phyloP scores from a whole-genome alignment of 2,113 vertebrate species.

The Condylura cristata region DNA sequence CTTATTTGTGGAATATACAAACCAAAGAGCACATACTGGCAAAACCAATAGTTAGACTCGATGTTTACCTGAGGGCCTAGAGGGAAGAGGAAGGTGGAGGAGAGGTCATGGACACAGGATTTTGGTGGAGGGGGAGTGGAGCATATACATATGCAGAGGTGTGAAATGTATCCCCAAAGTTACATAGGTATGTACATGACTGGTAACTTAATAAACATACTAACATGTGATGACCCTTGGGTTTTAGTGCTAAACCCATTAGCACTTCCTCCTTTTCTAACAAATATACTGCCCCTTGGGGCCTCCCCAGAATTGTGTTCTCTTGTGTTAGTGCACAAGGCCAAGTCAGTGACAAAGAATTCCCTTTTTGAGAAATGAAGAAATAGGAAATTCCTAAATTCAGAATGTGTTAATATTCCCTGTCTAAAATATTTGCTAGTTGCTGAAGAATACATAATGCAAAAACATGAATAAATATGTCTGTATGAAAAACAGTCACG shows the following conservation, averaged over 20 bases:
- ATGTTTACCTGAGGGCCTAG: no score
- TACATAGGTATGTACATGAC: no score
- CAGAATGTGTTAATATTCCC: not conserved
- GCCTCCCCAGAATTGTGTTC: not conserved
- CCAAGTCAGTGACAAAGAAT: not conserved
- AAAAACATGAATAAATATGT: not conserved
- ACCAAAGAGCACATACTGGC: no score
- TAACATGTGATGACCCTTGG: no score
- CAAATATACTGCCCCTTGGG: not conserved
- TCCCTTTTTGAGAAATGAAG: not conserved
- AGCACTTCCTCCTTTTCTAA: not conserved
- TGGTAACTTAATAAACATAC: no score
- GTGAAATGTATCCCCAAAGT: no score
- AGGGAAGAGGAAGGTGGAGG: no score
- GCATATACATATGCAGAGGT: no score
- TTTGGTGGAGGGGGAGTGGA: no score
- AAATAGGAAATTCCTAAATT: not conserved
- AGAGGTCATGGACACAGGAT: no score
- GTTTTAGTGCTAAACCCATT: not conserved
- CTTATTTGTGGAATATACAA: no score
- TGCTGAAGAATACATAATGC: not conserved
- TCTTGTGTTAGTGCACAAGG: not conserved
- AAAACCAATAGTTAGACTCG: no score
- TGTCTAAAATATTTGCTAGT: not conserved
- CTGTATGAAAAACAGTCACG: not conserved